Base-by-base conservation (phyloP, 2,888 invertebrate species). In the Limnephilus auricula region DNA sequence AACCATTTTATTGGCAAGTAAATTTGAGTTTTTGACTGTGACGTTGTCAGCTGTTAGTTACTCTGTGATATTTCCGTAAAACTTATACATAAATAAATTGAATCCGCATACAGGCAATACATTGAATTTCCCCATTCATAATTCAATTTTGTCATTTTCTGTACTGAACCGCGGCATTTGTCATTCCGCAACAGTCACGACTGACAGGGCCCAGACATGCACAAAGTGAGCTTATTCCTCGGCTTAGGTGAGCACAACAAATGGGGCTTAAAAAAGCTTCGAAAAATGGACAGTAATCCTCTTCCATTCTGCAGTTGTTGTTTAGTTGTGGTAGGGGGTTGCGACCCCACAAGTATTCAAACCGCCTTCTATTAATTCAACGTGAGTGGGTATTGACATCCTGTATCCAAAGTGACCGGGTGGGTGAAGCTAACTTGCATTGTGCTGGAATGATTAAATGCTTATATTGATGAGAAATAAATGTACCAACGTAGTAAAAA, bases 261-360 rank as follows among this genome's bases (percentile, higher is more conserved):
- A 91, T 90, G 89, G 45, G 89, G 92, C 90, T 91, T 89, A 92
- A 85, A 65, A 91, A 92, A 92, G 91, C 86, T 86, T 88, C 90
- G 82, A 87, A 92, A 92, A 92, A 93, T 89, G 91, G 93, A 93
- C 92, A 93, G 84, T 92, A 93, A 93, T 93, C 93, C 90, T 84
- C 82, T 92, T 90, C 65, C 65, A 65, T 65, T 92, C 87, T 65
- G 89, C 79, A 80, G 90, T 78, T 83, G 89, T 91, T 91, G 89
- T 90, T 87, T 80, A 86, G 89, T 91, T 91, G 89, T 90, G 34
- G 50, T 10, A 31, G 79, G 92, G 92, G 92, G 92, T 90, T 80
- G 86, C 89, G 88, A 89, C 91, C 92, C 89, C 65, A 31, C 34
- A 32, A 90, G 65, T 10, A 65, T 65, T 25, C 65, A 65, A 65